Conservation (phyloP, 1,140 invertebrate genomes). For the Neodiprion pinetum region DNA sequence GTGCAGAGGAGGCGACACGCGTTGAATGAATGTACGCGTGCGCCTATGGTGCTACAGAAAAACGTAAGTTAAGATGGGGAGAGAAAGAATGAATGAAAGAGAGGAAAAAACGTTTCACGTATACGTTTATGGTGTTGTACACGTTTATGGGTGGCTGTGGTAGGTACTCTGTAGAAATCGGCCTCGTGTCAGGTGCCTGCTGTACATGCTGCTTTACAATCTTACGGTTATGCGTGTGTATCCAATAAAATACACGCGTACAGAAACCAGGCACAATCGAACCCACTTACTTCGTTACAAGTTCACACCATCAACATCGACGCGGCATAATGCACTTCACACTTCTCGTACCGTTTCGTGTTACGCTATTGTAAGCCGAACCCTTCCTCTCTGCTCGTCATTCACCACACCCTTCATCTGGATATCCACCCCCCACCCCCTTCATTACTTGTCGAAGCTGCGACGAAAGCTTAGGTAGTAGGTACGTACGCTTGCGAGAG, state of each 20-base stretch:
- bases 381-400: background rate
- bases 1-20: background rate
- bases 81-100: background rate
- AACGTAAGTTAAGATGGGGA: background rate
- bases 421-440: background rate
- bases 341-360: constrained; percentile 42
- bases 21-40: constrained; percentile 2
- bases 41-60: background rate
- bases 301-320: constrained; percentile 7
- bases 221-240: too few species aligned
- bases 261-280: background rate
- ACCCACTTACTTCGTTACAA: background rate
- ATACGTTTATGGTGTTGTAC: too few species aligned
- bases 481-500: too few species aligned
- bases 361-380: constrained; percentile 41
- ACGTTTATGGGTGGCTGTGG: too few species aligned
- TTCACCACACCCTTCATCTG: too few species aligned
- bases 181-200: too few species aligned
- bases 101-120: too few species aligned
- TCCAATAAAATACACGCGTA: too few species aligned
- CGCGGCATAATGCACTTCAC: constrained; percentile 41
- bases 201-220: too few species aligned
- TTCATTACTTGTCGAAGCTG: background rate
- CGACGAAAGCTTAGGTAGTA: too few species aligned
- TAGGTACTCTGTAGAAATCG: too few species aligned